phyloP scores from a whole-genome alignment of 2,888 invertebrate species.

The Sisyra nigra region DNA sequence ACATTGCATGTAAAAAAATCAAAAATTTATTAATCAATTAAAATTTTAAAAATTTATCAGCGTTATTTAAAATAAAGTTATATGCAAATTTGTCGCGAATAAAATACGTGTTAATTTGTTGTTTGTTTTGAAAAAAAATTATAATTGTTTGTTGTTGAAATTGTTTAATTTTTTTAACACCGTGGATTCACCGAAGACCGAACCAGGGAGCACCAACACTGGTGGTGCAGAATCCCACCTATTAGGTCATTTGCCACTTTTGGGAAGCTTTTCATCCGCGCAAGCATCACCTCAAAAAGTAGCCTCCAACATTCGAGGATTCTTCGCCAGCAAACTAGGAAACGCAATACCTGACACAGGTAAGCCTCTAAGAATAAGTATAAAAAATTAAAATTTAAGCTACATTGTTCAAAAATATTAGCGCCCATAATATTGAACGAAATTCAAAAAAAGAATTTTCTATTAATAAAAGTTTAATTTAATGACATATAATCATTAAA shows the following conservation, averaged over 20 bases:
- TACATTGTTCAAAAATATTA: too few relatives aligned
- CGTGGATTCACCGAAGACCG: conserved; percentile 25
- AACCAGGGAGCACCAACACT: conserved; percentile 19
- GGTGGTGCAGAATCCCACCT: conserved; percentile 25
- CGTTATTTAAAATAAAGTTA: background rate
- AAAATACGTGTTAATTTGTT: background rate
- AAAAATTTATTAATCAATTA: background rate
- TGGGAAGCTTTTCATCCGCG: conserved; percentile 42
- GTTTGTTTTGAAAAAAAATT: conserved; percentile 1
- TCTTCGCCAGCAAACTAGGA: conserved; percentile 49
- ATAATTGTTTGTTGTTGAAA: background rate
- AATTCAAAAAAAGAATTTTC: too few relatives aligned
- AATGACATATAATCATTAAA: too few relatives aligned
- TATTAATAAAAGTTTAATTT: too few relatives aligned
- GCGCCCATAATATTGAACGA: too few relatives aligned
- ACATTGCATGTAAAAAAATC: background rate
- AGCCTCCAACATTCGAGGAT: conserved; percentile 57
- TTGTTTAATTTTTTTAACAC: conserved; percentile 14
- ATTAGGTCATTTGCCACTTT: conserved; percentile 48
- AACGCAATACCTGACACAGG: conserved; percentile 58
- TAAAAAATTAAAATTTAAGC: too few relatives aligned
- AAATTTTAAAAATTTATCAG: background rate
- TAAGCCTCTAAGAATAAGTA: conserved; percentile 23
- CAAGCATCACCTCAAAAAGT: conserved; percentile 42
- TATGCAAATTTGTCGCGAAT: background rate